Percentiles rank a stretch among this genome's conserved stretches.
Evolutionary conservation across 2,797 vertebrate species (phyloP).

Genomic region (Sebastes nivosus): DNA sequence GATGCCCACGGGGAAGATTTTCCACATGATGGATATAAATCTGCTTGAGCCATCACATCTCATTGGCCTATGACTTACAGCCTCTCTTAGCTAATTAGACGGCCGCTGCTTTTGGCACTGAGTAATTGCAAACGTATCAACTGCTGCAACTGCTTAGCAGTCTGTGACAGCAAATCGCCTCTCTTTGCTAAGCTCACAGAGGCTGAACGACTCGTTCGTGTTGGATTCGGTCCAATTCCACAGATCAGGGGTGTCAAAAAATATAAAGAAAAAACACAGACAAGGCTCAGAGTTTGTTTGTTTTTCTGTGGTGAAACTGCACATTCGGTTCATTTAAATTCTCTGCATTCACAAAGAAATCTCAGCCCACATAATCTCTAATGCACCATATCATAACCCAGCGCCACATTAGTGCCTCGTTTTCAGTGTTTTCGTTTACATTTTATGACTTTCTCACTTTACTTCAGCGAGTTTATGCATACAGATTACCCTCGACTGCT

Average conservation of each 20-base stretch:
- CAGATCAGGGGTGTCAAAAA: background rate
- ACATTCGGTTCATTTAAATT: background rate
- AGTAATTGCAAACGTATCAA: slow-evolving; percentile 53
- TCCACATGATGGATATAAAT: slow-evolving; percentile 66
- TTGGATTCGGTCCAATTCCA: slow-evolving; percentile 8
- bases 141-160: slow-evolving; percentile 42
- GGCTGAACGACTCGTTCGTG: background rate
- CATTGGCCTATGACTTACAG: slow-evolving; percentile 58
- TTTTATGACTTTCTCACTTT: background rate
- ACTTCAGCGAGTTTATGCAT: background rate
- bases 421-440: background rate
- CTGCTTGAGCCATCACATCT: slow-evolving; percentile 63
- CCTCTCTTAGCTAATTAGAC: slow-evolving; percentile 66
- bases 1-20: slow-evolving; percentile 52
- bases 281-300: background rate
- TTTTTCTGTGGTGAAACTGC: background rate
- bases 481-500: background rate
- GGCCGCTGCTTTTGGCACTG: slow-evolving; percentile 44
- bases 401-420: background rate
- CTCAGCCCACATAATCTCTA: background rate
- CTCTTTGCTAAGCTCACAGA: slow-evolving; percentile 16
- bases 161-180: slow-evolving; percentile 37
- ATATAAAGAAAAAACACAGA: background rate
- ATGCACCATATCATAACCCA: background rate
- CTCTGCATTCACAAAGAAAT: background rate